phyloP scores from a whole-genome alignment of 2,113 vertebrate genomes.

The Mugil cephalus region DNA sequence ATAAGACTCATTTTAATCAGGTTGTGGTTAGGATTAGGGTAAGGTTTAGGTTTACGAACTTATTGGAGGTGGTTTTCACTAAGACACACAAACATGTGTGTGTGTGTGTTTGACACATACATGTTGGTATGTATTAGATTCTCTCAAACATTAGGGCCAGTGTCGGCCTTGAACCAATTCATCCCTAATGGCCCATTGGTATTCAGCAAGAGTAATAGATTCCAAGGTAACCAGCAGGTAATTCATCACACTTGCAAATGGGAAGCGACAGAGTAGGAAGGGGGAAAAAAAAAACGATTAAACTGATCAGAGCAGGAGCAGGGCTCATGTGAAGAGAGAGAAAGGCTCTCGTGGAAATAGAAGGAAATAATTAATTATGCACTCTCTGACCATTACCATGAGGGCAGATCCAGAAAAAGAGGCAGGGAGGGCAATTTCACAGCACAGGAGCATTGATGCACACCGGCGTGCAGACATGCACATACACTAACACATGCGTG shows the following conservation, averaged over 20 bases:
- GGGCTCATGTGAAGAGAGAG: constrained; percentile 36
- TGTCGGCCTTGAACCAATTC: constrained; percentile 46
- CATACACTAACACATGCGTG: neutral
- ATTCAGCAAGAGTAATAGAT: constrained; percentile 67
- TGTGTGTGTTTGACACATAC: too few relatives aligned
- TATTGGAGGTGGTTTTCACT: too few relatives aligned
- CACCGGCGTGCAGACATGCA: neutral
- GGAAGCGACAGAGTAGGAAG: constrained; percentile 62
- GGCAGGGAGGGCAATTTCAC: neutral
- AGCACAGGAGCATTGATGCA: too few relatives aligned
- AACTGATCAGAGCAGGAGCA: constrained; percentile 51
- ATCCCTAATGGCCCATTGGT: constrained; percentile 60
- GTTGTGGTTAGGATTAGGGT: too few relatives aligned
- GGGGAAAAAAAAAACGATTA: constrained; percentile 58
- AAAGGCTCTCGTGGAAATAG: constrained; percentile 53
- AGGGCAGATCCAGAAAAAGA: constrained; percentile 28
- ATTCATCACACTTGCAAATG: constrained; percentile 76
- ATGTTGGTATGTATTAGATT: constrained; percentile 14
- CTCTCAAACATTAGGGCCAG: constrained; percentile 26
- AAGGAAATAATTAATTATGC: constrained; percentile 64
- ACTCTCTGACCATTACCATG: constrained; percentile 47
- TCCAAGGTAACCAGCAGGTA: constrained; percentile 68
- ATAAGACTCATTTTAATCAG: too few relatives aligned
- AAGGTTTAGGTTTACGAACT: too few relatives aligned
- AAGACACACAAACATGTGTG: neutral